Evolutionary conservation across 2,113 vertebrate genomes (phyloP), one percentile per base, ranked within the genome.

Genomic region (Gambusia holbrooki): DNA sequence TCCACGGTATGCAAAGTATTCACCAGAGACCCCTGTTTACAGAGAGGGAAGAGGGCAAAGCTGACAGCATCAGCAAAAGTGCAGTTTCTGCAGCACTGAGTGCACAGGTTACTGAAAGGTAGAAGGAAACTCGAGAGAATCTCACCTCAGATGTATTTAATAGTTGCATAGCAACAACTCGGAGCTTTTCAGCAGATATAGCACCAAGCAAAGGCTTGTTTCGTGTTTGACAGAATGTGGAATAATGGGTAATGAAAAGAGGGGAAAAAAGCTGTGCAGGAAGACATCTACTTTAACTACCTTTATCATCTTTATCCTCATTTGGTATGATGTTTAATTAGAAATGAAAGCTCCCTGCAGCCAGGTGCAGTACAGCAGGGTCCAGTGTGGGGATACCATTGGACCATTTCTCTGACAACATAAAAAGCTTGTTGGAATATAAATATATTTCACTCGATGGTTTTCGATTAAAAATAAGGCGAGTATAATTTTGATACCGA

Each of bases 131-230:
- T 68, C 0, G 3, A 78, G 71, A 82, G 73, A 22, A 76, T 77
- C 76, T 64, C 74, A 79, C 80, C 61, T 80, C 30, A 76, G 80
- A 84, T 79, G 77, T 77, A 62, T 82, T 83, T 86, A 86, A 87
- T 78, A 71, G 90, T 92, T 84, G 84, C 88, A 87, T 89, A 87
- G 87, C 89, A 92, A 89, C 90, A 84, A 80, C 73, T 66, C 29
- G 4, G 45, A 40, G 69, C 54, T 76, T 82, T 77, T 80, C 71
- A 84, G 66, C 51, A 37, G 69, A 71, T 72, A 19, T 72, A 77
- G 80, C 73, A 79, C 60, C 6, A 28, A 73, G 51, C 45, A 29
- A 51, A 68, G 30, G 60, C 66, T 58, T 62, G 40, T 72, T 77
- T 79, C 71, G 71, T 69, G 54, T 84, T 76, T 71, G 51, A 84